Evolutionary conservation across 1,140 invertebrate species (phyloP).

Genomic region (Zaprionus ornatus): DNA sequence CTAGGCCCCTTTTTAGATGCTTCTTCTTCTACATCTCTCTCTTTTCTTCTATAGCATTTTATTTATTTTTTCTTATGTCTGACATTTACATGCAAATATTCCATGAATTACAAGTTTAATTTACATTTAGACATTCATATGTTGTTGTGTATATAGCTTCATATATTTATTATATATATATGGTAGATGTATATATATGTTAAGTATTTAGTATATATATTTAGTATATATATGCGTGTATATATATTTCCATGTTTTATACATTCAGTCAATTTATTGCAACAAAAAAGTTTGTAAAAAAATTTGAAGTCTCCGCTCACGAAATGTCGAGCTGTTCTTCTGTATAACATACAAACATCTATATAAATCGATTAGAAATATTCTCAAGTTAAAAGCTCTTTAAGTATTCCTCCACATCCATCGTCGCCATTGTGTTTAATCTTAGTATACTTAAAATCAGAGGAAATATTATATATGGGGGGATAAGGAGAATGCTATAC

Average conservation of each 20-base stretch:
- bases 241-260: constrained; percentile 37
- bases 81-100: constrained; percentile 43
- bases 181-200: constrained; percentile 7
- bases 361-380: constrained; percentile 29
- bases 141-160: constrained; percentile 27
- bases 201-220: constrained; percentile 6
- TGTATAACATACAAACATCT: constrained; percentile 9
- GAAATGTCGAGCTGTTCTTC: constrained; percentile 20
- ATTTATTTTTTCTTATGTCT: constrained; percentile 6
- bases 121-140: constrained; percentile 66
- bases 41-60: not conserved
- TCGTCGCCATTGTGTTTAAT: not conserved
- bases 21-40: not conserved
- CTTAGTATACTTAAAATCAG: not conserved
- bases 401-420: not conserved
- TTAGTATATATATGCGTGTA: constrained; percentile 20
- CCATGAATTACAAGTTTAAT: constrained; percentile 52
- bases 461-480: not conserved
- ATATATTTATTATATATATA: constrained; percentile 17
- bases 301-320: constrained; percentile 29
- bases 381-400: constrained; percentile 6
- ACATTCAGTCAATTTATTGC: constrained; percentile 77
- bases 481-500: not conserved
- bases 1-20: constrained; percentile 18
- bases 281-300: constrained; percentile 54